phyloP scores from a whole-genome alignment of 2,113 vertebrate genomes.

The Pithys albifrons region DNA sequence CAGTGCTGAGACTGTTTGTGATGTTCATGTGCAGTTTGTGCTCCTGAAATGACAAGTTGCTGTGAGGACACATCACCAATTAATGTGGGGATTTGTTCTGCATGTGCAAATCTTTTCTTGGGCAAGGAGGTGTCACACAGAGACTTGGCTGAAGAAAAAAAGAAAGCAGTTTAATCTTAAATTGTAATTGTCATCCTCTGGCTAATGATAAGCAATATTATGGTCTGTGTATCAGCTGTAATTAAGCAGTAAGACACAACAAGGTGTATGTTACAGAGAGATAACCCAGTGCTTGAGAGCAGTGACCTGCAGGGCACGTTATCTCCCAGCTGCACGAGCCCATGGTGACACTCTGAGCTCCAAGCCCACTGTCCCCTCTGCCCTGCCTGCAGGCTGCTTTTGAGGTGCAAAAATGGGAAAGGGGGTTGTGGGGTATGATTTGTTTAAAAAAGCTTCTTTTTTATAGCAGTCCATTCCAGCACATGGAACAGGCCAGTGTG shows the following conservation, averaged over 20 bases:
- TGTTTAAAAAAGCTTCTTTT: neutral
- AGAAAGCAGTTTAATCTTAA: constrained; percentile 55
- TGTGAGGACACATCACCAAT: constrained; percentile 7
- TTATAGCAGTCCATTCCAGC: neutral
- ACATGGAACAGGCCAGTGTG: fast-evolving
- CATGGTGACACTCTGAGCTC: neutral
- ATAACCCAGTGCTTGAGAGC: constrained; percentile 46
- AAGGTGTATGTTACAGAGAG: constrained; percentile 63
- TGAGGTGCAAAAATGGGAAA: neutral
- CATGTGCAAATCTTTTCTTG: constrained; percentile 57
- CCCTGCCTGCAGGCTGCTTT: neutral
- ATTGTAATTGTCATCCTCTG: constrained; percentile 63
- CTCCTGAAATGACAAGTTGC: neutral
- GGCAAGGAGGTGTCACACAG: constrained; percentile 10
- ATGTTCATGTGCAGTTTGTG: neutral
- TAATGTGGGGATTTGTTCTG: constrained; percentile 52
- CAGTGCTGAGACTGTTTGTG: neutral
- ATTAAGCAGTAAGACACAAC: constrained; percentile 62
- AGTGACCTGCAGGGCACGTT: constrained; percentile 56
- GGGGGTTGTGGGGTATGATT: neutral
- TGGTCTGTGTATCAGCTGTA: constrained; percentile 32
- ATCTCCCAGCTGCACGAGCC: constrained; percentile 39
- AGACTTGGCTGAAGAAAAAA: constrained; percentile 42
- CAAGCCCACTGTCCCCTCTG: neutral
- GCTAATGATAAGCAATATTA: constrained; percentile 63